A percentile compares a stretch with the other conserved stretches of the same genome.
These are phyloP conservation scores for Harmothoe impar DNA, from an alignment of 2,888 invertebrate species.

Conservation along the genomic window DNA sequence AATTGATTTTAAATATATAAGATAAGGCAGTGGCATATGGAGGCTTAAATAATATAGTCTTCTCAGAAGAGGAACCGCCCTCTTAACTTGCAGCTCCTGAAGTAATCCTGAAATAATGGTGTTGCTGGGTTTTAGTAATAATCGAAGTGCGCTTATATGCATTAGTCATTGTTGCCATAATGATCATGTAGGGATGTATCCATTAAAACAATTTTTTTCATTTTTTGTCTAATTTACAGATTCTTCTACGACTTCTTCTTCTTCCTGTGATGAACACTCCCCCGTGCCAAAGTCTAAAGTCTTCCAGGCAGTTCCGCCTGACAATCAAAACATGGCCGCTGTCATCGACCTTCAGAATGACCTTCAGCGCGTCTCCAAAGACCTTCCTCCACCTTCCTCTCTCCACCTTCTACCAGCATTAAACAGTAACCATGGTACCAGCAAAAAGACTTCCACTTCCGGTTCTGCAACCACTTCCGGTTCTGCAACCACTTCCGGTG, in stretches of 20 bases:
- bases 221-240: background rate
- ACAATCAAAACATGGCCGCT: background rate
- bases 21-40: no score
- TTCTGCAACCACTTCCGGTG: background rate
- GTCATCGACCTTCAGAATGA: slow-evolving; percentile 27
- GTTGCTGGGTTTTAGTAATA: background rate
- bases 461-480: slow-evolving; percentile 4
- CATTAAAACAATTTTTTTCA: no score
- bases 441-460: background rate
- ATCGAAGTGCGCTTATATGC: background rate
- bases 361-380: background rate
- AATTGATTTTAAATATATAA: no score
- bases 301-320: background rate
- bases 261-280: slow-evolving; percentile 26
- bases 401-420: background rate
- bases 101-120: background rate
- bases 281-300: slow-evolving; percentile 17
- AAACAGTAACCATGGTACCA: no score
- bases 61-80: no score
- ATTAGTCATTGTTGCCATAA: no score
- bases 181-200: no score
- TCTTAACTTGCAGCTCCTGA: no score
- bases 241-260: background rate
- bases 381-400: background rate
- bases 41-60: no score